Conservation (phyloP, 1,140 invertebrate genomes). For the Lycorma delicatula region DNA sequence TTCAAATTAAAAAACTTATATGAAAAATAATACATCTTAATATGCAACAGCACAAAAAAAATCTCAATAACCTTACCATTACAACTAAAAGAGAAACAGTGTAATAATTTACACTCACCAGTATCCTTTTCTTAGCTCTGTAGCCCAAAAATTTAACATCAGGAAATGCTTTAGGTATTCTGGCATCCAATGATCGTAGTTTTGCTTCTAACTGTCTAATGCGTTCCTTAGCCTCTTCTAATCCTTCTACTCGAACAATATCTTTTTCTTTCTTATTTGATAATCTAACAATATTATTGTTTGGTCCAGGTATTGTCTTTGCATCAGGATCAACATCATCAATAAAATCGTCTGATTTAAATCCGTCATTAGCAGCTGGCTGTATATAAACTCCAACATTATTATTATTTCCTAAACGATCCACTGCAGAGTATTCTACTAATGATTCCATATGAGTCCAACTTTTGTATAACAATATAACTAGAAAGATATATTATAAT, state of each 20-base stretch:
- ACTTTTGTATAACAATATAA: constrained; percentile 14
- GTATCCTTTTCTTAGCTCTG: constrained; percentile 79
- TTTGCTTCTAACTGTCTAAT: constrained; percentile 62
- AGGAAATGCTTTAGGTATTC: constrained; percentile 76
- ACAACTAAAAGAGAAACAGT: too few species aligned
- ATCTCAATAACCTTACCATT: too few species aligned
- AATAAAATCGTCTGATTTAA: background rate
- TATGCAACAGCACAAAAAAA: too few species aligned
- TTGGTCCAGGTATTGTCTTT: background rate
- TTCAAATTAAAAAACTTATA: too few species aligned
- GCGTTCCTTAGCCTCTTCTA: constrained; percentile 43
- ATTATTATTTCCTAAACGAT: background rate
- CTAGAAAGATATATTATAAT: too few species aligned
- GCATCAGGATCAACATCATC: background rate
- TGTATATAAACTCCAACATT: background rate
- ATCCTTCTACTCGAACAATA: background rate
- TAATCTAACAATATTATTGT: background rate
- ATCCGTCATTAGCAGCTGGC: background rate
- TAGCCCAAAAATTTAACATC: constrained; percentile 85
- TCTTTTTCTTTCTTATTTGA: background rate
- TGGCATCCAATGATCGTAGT: constrained; percentile 56
- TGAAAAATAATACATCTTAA: too few species aligned
- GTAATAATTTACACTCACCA: too few species aligned
- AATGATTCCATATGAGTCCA: constrained; percentile 12
- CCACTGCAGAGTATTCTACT: background rate